phyloP scores from a whole-genome alignment of 2,797 vertebrate genomes.

The Danio jaintianensis region DNA sequence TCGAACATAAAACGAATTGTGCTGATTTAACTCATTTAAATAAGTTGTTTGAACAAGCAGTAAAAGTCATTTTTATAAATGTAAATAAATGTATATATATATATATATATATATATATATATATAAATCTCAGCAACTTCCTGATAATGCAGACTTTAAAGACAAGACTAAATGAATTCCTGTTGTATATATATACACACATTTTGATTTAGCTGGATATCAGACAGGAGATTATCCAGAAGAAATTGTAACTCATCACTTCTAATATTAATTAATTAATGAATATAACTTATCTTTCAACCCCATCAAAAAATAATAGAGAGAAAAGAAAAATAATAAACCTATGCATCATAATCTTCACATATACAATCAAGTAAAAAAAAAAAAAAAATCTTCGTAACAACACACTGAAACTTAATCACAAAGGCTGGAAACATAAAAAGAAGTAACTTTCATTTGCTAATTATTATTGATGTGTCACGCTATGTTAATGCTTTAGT shows the following conservation, averaged over 20 bases:
- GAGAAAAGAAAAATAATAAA: background rate
- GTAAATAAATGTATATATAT: too few species aligned
- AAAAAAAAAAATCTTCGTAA: slow-evolving; percentile 46
- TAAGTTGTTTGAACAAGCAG: too few species aligned
- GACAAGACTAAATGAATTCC: too few species aligned
- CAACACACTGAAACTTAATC: slow-evolving; percentile 64
- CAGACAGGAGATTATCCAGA: slow-evolving; percentile 59
- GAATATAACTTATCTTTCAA: background rate
- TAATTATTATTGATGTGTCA: slow-evolving; percentile 81
- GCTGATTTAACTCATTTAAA: too few species aligned
- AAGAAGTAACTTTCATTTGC: slow-evolving; percentile 66
- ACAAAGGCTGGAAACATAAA: slow-evolving; percentile 66
- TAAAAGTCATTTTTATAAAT: too few species aligned
- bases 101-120: too few species aligned
- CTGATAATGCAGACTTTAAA: too few species aligned
- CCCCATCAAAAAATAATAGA: too few species aligned
- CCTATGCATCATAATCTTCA: background rate
- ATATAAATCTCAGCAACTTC: too few species aligned
- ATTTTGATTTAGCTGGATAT: slow-evolving; percentile 73
- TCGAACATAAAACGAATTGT: too few species aligned
- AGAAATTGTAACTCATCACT: too few species aligned
- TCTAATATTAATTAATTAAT: background rate
- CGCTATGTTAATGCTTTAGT: slow-evolving; percentile 67
- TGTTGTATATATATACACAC: too few species aligned
- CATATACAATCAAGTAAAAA: background rate